These are phyloP conservation scores for Aleiodes alternator DNA, from an alignment of 2,888 invertebrate genomes.

Conservation along the genomic window DNA sequence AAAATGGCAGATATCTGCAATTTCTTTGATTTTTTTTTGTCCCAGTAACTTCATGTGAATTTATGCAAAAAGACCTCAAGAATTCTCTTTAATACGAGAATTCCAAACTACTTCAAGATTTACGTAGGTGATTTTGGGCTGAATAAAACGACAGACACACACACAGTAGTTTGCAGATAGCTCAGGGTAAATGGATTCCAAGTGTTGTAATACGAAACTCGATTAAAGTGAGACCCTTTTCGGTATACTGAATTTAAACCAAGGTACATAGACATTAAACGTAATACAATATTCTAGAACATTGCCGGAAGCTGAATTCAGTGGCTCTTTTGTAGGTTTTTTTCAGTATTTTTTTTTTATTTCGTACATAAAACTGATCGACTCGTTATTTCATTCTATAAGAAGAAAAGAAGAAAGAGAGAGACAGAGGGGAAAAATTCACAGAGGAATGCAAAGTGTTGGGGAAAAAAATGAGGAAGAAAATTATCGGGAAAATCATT, in stretches of 20 bases:
- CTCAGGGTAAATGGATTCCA: slow-evolving; percentile 25
- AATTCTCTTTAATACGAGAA: not conserved
- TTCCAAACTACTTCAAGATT: slow-evolving; percentile 11
- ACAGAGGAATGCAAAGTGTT: slow-evolving; percentile 6
- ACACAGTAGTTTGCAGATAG: slow-evolving; percentile 7
- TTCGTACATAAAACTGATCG: slow-evolving; percentile 12
- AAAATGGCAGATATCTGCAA: not conserved
- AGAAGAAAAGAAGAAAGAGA: not conserved
- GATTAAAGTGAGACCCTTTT: slow-evolving; percentile 12
- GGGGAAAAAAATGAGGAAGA: not conserved
- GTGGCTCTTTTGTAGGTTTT: slow-evolving; percentile 9
- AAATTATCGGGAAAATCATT: slow-evolving; percentile 29
- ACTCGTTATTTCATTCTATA: slow-evolving; percentile 5
- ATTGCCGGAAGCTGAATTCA: slow-evolving; percentile 31
- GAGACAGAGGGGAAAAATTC: not conserved
- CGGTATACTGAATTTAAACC: slow-evolving; percentile 5
- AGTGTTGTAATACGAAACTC: slow-evolving; percentile 34
- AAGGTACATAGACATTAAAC: slow-evolving; percentile 27
- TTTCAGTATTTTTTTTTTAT: not conserved
- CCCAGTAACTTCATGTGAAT: not conserved
- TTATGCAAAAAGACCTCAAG: not conserved
- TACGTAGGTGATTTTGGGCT: slow-evolving; percentile 6
- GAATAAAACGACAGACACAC: slow-evolving; percentile 10
- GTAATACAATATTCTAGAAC: slow-evolving; percentile 36
- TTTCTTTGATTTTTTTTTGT: not conserved